These are phyloP conservation scores for Thereva nobilitata DNA, from an alignment of 2,888 invertebrate species.

Conservation along the genomic window DNA sequence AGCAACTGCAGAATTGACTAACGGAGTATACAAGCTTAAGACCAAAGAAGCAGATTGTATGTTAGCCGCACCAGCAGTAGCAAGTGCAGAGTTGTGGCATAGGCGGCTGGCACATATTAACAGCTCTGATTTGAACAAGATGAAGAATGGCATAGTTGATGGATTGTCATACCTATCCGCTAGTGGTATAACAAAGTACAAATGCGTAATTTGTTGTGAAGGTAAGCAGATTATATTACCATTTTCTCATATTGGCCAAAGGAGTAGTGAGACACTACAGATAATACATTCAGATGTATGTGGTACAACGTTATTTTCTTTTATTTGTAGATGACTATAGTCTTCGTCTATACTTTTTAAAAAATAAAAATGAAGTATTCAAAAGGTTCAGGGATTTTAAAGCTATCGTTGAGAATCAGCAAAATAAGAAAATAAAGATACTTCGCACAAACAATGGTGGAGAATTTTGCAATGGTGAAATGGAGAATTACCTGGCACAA, in stretches of 20 bases:
- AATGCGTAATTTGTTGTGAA: constrained; percentile 42
- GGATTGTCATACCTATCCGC: no score
- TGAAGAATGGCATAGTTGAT: neutral
- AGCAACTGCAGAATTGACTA: constrained; percentile 4
- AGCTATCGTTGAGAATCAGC: no score
- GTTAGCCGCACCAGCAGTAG: neutral
- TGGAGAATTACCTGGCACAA: no score
- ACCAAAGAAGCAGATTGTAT: neutral
- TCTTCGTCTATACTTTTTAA: no score
- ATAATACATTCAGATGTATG: no score
- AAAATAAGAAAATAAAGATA: no score
- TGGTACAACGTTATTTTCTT: no score
- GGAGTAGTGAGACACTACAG: constrained; percentile 46
- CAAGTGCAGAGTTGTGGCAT: constrained; percentile 35
- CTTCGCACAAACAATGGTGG: no score
- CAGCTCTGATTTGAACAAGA: neutral
- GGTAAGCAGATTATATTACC: constrained; percentile 45
- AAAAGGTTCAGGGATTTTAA: no score
- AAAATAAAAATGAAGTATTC: no score
- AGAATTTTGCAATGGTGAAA: no score
- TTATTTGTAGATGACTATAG: no score
- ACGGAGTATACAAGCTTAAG: constrained; percentile 11
- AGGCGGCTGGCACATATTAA: neutral
- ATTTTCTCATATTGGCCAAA: constrained; percentile 40
- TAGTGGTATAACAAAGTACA: constrained; percentile 30